phyloP scores from a whole-genome alignment of 2,113 vertebrate species.

The Cephalopholis sonnerati region DNA sequence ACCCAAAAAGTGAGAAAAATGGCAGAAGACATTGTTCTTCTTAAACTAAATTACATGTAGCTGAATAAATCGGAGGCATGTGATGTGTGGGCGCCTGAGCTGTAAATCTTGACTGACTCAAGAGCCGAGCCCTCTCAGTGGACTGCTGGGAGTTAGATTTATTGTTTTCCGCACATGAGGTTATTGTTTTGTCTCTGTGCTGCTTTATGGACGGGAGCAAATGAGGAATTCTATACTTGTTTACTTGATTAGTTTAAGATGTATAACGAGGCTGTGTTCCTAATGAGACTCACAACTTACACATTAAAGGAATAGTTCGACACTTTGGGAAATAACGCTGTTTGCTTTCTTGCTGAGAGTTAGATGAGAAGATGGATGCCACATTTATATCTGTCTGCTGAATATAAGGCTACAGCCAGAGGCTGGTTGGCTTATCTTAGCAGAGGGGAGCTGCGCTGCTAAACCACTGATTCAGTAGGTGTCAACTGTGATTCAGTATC shows the following conservation, averaged over 20 bases:
- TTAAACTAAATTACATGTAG: slow-evolving; percentile 25
- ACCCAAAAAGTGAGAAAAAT: slow-evolving; percentile 29
- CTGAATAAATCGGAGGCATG: slow-evolving; percentile 28
- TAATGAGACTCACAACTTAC: background rate
- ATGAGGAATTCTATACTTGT: background rate
- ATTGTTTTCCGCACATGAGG: slow-evolving; percentile 30
- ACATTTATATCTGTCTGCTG: background rate
- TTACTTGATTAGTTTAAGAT: background rate
- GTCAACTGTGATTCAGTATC: background rate
- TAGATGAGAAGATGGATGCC: background rate
- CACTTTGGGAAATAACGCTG: background rate
- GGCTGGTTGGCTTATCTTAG: background rate
- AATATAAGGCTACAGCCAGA: background rate
- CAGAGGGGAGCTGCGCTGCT: background rate
- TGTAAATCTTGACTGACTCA: slow-evolving; percentile 33
- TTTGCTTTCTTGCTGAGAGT: background rate
- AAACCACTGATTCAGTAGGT: background rate
- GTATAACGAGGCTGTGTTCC: too few relatives aligned
- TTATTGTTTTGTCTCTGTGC: slow-evolving; percentile 23
- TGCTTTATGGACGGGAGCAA: slow-evolving; percentile 9
- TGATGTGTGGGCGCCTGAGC: slow-evolving; percentile 34
- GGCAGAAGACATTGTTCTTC: slow-evolving; percentile 29
- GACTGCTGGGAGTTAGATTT: slow-evolving; percentile 26
- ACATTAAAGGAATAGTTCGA: background rate
- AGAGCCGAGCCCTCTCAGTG: slow-evolving; percentile 15